Conservation (phyloP, 1,140 invertebrate genomes). For the Orchestia grillus region DNA sequence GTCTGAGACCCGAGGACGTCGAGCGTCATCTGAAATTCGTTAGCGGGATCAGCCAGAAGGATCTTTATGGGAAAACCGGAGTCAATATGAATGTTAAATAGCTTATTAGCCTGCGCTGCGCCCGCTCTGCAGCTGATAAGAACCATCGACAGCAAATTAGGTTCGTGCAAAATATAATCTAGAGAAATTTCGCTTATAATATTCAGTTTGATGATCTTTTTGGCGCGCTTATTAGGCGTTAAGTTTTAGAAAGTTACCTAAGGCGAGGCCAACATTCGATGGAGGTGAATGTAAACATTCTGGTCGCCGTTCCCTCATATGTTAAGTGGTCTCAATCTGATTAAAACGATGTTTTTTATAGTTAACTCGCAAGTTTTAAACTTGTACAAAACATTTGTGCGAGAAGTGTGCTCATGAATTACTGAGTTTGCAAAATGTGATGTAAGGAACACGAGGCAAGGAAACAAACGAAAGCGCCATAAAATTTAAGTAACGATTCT, state of each 20-base stretch:
- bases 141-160: neutral
- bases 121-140: neutral
- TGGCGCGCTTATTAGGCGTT: neutral
- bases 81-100: slow-evolving; percentile 10
- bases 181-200: neutral
- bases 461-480: neutral
- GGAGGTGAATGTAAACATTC: neutral
- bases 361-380: neutral
- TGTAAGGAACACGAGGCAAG: neutral
- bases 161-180: neutral
- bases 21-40: neutral
- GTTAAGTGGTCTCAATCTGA: neutral
- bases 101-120: neutral
- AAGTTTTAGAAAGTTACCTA: neutral
- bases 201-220: neutral
- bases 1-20: neutral
- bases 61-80: neutral
- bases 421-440: neutral
- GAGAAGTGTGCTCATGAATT: neutral
- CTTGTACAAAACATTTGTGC: neutral
- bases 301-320: neutral
- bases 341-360: neutral
- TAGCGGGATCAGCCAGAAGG: neutral
- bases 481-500: neutral
- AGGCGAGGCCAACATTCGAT: neutral